Conservation (phyloP, 2,888 invertebrate genomes). For the Plagiodera versicolora region DNA sequence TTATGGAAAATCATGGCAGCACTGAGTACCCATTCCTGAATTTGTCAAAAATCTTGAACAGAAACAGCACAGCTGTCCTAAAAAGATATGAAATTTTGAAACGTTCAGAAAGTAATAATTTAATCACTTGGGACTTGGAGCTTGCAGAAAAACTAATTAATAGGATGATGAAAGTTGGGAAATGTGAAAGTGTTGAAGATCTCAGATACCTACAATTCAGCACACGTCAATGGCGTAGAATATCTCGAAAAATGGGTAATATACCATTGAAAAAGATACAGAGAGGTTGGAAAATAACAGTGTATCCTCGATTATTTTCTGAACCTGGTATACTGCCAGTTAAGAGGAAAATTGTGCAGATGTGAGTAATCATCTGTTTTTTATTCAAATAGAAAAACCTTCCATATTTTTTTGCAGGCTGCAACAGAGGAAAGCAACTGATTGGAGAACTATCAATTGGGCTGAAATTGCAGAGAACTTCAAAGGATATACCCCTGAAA, state of each 20-base stretch:
- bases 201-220: conserved; percentile 30
- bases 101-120: neutral
- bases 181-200: conserved; percentile 25
- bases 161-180: conserved; percentile 25
- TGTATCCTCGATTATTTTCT: conserved; percentile 36
- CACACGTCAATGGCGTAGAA: conserved; percentile 29
- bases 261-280: conserved; percentile 29
- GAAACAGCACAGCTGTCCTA: conserved; percentile 7
- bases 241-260: conserved; percentile 33
- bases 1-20: conserved; percentile 13
- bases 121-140: conserved; percentile 26
- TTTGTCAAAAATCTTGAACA: conserved; percentile 31
- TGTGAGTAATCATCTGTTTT: conserved; percentile 27
- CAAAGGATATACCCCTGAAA: conserved; percentile 31
- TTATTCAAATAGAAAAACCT: neutral
- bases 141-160: conserved; percentile 29
- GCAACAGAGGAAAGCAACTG: conserved; percentile 29
- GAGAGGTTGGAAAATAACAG: conserved; percentile 31
- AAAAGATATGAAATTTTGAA: neutral
- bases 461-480: conserved; percentile 32
- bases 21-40: conserved; percentile 23
- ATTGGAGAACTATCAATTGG: conserved; percentile 39
- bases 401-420: conserved; percentile 31
- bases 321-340: conserved; percentile 16
- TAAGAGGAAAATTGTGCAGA: conserved; percentile 26